Evolutionary conservation across 2,797 vertebrate genomes (phyloP), one percentile per base, ranked within the genome.

Genomic region (Arnoldichthys spilopterus): DNA sequence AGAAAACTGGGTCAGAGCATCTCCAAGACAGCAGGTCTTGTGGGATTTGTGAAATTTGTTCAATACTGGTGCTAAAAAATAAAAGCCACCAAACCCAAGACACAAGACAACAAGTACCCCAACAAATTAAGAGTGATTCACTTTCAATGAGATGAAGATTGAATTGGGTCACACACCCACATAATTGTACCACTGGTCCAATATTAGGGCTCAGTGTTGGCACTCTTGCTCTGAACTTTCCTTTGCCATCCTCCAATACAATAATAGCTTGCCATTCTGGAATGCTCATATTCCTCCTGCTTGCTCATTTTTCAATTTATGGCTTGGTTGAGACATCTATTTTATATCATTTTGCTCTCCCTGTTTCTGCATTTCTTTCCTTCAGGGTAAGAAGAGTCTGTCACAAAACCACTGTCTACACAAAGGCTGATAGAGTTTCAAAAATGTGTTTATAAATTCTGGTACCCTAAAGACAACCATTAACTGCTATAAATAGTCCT

Each of bases 301-400:
- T 63, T 71, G 47, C 67, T 70, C 67, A 70, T 70, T 70, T 68
- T 32, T 53, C 67, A 51, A 32, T 70, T 70, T 32, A 51, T 69
- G 16, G 22, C 45, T 51, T 69, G 43, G 40, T 69, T 18, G 8
- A 15, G 26, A 43, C n/a, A 49, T 69, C 26, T 51, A 49, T 51
- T 49, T 51, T n/a, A 43, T 67, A 63, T 37, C n/a, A 8, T 37
- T 34, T 34, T 63, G 30, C 61, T 63, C 61, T 63, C 61, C 12
- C 22, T 6, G 0, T 66, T 66, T 45, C 62, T 40, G 20, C 20
- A 15, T 64, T 22, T 64, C 32, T 2, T 22, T 22, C 22, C 61
- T 37, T 63, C 32, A 63, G 61, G 59, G 59, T 28, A 62, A 18
- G 18, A 63, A 1, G 61, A 63, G 34, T 37, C 61, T 37, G 7